Base-by-base conservation (phyloP, 1,140 invertebrate genomes). In the Leptopilina boulardi region DNA sequence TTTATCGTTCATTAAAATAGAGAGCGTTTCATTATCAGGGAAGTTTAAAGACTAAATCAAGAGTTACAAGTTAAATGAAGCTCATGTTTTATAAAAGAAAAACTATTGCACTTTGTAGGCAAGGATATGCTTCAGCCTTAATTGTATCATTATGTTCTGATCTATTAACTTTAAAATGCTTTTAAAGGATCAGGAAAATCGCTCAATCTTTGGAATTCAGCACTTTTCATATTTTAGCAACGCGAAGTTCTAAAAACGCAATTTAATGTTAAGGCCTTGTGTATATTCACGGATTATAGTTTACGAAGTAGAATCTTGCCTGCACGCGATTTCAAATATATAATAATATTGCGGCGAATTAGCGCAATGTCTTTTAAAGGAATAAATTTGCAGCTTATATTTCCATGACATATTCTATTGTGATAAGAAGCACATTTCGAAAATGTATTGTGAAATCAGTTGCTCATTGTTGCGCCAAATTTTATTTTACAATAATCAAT, bases 281-380 rank as follows among this genome's bases (percentile, higher is more conserved):
- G 59, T 66, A 66, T 23, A 66, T 66, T 34, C 26, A 66, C 59
- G 15, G 59, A 66, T 30, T 26, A 66, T 34, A 66, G 59, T 66
- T 66, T 66, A 66, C 59, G 59, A 66, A 66, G 59, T 66, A 66
- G 59, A 66, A 66, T 66, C 59, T 66, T 66, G 59, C 59, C 59
- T 66, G 59, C 59, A 66, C 59, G 34, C 47, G 15, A 59, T 66
- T 66, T 8, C 59, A 38, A 38, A n/a, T n/a, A n/a, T n/a, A n/a
- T n/a, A n/a, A n/a, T n/a, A 13, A n/a, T 30, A 66, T 66, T 66
- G 59, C 15, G 23, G 8, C 5, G 3, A 66, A 66, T 15, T 30
- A 15, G 59, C 23, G 26, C 23, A 30, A 10, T 59, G 13, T 66
- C 56, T 30, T n/a, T 30, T 26, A 66, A 30, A 5, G 11, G 21